phyloP scores from a whole-genome alignment of 2,113 vertebrate genomes.

The Grammomys surdaster region DNA sequence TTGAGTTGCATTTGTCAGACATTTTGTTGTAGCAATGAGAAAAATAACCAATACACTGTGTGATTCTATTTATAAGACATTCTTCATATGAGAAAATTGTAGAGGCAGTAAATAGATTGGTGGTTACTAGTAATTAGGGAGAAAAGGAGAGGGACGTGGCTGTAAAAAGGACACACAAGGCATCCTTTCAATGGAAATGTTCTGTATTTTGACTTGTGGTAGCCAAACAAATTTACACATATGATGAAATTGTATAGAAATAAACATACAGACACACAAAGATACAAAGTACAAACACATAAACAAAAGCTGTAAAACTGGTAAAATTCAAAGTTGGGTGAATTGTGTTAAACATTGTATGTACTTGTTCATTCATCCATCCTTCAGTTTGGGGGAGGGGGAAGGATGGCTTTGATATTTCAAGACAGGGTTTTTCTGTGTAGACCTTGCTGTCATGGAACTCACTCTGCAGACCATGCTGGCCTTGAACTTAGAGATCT shows the following conservation, averaged over 20 bases:
- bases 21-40: not conserved
- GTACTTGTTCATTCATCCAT: not conserved
- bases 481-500: not conserved
- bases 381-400: not conserved
- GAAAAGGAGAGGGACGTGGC: not conserved
- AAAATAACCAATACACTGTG: not conserved
- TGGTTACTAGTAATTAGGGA: not conserved
- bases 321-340: not conserved
- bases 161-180: not conserved
- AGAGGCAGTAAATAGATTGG: not conserved
- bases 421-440: not conserved
- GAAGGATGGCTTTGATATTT: not conserved
- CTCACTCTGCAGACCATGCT: not conserved
- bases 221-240: constrained; percentile 21
- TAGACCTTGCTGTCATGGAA: not conserved
- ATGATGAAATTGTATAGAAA: not conserved
- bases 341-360: not conserved
- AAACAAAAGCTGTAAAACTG: not conserved
- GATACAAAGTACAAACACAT: not conserved
- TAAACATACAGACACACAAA: not conserved
- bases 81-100: constrained; percentile 39
- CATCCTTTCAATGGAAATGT: not conserved
- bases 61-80: not conserved
- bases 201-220: not conserved
- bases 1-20: not conserved